Conservation (phyloP, 2,113 vertebrate species). For the Notiomystis cincta region DNA sequence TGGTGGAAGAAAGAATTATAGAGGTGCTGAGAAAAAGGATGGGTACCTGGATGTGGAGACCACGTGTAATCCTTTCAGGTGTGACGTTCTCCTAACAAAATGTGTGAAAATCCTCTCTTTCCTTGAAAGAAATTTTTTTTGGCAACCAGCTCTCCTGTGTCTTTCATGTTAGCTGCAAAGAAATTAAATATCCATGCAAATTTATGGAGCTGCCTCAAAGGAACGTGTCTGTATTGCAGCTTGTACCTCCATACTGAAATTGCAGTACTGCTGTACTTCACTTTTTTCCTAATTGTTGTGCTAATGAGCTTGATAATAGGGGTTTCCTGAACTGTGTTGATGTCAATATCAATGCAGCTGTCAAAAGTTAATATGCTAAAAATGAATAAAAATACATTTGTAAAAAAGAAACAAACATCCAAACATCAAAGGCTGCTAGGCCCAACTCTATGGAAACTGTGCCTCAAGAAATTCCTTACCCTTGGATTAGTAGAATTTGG, state of each 20-base stretch:
- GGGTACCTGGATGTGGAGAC: neutral
- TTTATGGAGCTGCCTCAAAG: neutral
- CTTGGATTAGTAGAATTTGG: neutral
- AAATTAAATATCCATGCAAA: neutral
- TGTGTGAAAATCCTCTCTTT: neutral
- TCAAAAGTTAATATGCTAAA: neutral
- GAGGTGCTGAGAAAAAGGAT: neutral
- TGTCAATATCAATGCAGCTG: neutral
- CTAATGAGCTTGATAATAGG: neutral
- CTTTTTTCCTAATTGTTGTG: neutral
- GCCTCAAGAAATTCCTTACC: neutral
- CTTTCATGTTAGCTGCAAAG: neutral
- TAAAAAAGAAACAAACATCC: accelerated
- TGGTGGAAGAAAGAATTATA: neutral
- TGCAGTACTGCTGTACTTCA: neutral
- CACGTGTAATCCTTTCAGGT: neutral
- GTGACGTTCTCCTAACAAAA: neutral
- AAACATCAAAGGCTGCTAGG: neutral
- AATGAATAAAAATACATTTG: neutral
- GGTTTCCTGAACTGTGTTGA: neutral
- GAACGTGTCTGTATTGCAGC: neutral
- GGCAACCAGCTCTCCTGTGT: neutral
- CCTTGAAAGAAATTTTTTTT: neutral
- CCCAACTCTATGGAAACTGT: neutral
- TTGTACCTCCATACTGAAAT: neutral